phyloP scores from a whole-genome alignment of 2,113 vertebrate genomes.

The Gracilinanus agilis region DNA sequence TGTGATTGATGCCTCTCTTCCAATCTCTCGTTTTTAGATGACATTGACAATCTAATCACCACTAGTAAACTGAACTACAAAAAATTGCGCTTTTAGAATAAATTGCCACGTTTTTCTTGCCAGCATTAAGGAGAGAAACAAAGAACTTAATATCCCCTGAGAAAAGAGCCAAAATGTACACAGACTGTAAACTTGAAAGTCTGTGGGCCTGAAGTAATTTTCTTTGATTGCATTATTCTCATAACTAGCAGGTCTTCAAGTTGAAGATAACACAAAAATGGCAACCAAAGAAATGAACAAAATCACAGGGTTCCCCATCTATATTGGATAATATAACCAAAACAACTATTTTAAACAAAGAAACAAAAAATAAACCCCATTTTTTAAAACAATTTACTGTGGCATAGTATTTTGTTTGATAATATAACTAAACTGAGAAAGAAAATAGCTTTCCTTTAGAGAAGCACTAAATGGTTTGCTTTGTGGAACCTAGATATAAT shows the following conservation, averaged over 20 bases:
- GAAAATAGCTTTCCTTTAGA: constrained; percentile 21
- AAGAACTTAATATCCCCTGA: constrained; percentile 8
- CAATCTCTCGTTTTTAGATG: constrained; percentile 5
- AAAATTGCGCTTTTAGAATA: constrained; percentile 1
- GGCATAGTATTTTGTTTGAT: background rate
- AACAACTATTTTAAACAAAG: constrained; percentile 11
- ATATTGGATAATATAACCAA: background rate
- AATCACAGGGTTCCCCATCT: background rate
- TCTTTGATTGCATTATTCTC: background rate
- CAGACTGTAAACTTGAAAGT: background rate
- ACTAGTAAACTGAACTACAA: constrained; percentile 31
- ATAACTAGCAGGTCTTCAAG: background rate
- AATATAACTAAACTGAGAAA: background rate
- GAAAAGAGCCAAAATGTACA: background rate
- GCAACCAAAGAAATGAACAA: constrained; percentile 23
- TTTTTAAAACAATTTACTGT: constrained; percentile 3
- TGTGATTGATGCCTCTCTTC: constrained; percentile 38
- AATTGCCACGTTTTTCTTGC: constrained; percentile 9
- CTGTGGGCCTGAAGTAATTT: background rate
- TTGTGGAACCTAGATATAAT: background rate
- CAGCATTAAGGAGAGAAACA: background rate
- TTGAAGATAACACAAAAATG: constrained; percentile 12
- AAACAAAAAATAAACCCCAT: background rate
- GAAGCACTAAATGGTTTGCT: background rate
- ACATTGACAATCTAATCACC: background rate